Evolutionary conservation across 2,113 vertebrate species (phyloP), one percentile per base, ranked within the genome.

Genomic region (Scophthalmus maximus): DNA sequence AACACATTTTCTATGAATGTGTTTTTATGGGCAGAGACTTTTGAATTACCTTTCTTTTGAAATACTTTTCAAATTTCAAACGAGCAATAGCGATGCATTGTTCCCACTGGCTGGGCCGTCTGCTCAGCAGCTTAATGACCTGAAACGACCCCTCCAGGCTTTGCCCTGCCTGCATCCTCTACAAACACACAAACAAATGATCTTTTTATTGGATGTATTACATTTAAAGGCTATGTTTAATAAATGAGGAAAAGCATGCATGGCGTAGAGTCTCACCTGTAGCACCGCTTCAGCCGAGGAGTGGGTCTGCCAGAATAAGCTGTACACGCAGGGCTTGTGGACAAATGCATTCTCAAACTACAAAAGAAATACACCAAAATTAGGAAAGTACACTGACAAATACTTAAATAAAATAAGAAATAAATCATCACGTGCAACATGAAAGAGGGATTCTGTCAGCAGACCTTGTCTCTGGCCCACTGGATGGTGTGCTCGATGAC

Each of bases 51-150:
- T 99, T 99, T 92, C 95, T 97, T 83, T 95, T 98, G 89, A 99
- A 99, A 90, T 99, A 99, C 72, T 99, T 99, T 80, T 99, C 97
- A 87, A 99, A 99, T 84, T 99, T 99, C 73, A 96, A 87, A 91
- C 97, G 96, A 79, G 96, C 97, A 63, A 97, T 74, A 59, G 93
- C 68, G 59, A 99, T 85, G 86, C 98, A 99, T 0, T 98, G 95
- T 34, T 91, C 87, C 97, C 96, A 98, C 51, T 79, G 94, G 76
- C 92, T 93, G 3, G 97, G 98, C 88, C 96, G 95, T 89, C 95
- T 94, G 86, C 93, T 96, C 23, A 99, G 93, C 73, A 95, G 93
- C 85, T 99, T 99, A 84, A 98, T 94, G 84, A 96, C 97, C 90
- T 98, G 96, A 91, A 98, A 98, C 61, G 95, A 94, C 18, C 97